Evolutionary conservation across 2,113 vertebrate species (phyloP), one percentile per base, ranked within the genome.

Genomic region (Antennarius striatus): DNA sequence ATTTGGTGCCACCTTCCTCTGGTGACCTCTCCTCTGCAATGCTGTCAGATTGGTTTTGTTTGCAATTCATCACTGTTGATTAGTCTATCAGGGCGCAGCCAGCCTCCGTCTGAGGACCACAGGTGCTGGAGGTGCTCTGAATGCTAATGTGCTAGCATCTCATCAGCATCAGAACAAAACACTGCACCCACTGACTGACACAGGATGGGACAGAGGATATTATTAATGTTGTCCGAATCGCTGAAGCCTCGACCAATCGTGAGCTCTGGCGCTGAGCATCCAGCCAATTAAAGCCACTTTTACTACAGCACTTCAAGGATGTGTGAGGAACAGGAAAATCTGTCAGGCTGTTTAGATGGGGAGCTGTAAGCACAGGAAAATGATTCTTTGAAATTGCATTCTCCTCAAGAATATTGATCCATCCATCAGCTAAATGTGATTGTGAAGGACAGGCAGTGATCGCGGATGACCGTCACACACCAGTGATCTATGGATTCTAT

Each of bases 401-500:
- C 10, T 14, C 46, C 10, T 14, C 0, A 46, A 64, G 1, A 12
- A 29, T 28, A 53, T 10, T 36, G 17, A 73, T 36, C 7, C 29
- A 13, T 63, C 13, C 2, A 17, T 28, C 0, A 17, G 56, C 29
- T 64, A 49, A 48, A 65, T 15, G 51, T 43, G 53, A 29, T 4
- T 29, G 39, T 28, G 30, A 39, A n/a, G 39, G 58, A 68, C 58
- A 36, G 5, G n/a, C 32, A 12, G 11, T 10, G 43, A 54, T 10
- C 17, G 59, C 45, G 52, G 63, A 47, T 81, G 81, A 85, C 80
- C 60, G 69, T 82, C 79, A 82, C 83, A 81, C 82, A 79, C 53
- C 56, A 61, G 54, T 68, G 75, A 83, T 81, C 77, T 79, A 68
- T 81, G 60, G 79, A 83, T 85, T 77, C 73, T 59, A 78, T 60